Percentiles rank a stretch among this genome's conserved stretches.
Evolutionary conservation across 2,797 vertebrate species (phyloP).

Genomic region (Neosalanx taihuensis): DNA sequence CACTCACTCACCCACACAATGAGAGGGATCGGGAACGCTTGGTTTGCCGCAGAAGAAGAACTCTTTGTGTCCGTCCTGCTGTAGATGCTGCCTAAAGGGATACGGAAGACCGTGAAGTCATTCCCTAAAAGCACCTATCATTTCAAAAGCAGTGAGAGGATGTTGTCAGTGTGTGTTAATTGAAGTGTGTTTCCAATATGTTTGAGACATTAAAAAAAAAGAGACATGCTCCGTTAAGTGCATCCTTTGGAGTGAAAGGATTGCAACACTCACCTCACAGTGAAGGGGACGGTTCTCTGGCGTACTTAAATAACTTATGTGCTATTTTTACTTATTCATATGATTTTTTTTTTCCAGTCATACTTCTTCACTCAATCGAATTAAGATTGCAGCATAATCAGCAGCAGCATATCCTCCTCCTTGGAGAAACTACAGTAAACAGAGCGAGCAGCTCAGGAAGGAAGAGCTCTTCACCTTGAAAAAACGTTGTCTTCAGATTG

Average conservation of each 20-base stretch:
- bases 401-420: constrained; percentile 43
- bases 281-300: constrained; percentile 29
- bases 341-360: constrained; percentile 56
- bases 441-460: constrained; percentile 40
- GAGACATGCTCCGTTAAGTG: constrained; percentile 14
- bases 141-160: background rate
- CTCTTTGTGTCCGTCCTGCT: background rate
- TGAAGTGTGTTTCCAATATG: constrained; percentile 45
- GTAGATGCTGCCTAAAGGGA: too few relatives aligned
- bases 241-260: constrained; percentile 30
- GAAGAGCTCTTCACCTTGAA: constrained; percentile 37
- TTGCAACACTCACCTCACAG: constrained; percentile 32
- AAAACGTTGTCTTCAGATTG: constrained; percentile 53
- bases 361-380: constrained; percentile 53
- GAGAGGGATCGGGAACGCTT: background rate
- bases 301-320: constrained; percentile 55
- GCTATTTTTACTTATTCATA: constrained; percentile 58
- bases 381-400: constrained; percentile 59
- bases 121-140: background rate
- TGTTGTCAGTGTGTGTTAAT: constrained; percentile 41
- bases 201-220: constrained; percentile 22
- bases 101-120: background rate
- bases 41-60: background rate
- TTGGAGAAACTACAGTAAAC: constrained; percentile 42
- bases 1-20: background rate